Base-by-base conservation (phyloP, 2,113 vertebrate species). In the Hippolais icterina region DNA sequence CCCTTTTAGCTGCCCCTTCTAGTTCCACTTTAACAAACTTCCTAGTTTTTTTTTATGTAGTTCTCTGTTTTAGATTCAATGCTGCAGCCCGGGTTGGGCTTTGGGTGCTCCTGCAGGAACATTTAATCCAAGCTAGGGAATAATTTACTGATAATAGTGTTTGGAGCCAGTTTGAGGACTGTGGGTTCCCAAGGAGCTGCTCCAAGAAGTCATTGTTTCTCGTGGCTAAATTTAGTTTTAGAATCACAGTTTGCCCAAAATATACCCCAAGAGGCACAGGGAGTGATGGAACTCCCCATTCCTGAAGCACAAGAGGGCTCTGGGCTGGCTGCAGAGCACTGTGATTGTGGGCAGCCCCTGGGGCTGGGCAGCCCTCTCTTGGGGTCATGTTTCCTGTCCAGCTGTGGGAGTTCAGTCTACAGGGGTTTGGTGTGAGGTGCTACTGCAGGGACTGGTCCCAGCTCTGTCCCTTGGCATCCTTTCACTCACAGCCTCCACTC, bases 11-110 rank as follows among this genome's bases (percentile, higher is more conserved):
- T 89, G 56, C 61, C 68, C 53, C 57, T 90, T 76, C 83, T 53
- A 81, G 92, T 97, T 95, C 95, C 9, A 22, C 86, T 96, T 86
- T 81, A 87, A 63, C 93, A 78, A 84, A 92, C 95, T 93, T 94
- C 94, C 86, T 52, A 2, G 18, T 18, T 69, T 87, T 69, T 87
- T 86, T 85, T 78, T 41, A 28, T 90, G 83, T 53, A 85, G 82
- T 89, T 92, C 91, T 76, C 89, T 74, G 42, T 37, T 93, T 95
- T 74, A 90, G 72, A 74, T 92, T 87, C 84, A 70, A 0, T 44
- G 6, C 80, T 90, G 83, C 86, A 83, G 86, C 56, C 2, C 0
- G 21, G 75, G 27, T 69, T 92, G 89, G 89, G 94, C 83, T 89
- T 63, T 70, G 11, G 50, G 28, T 81, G 71, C 80, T 93, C 56